Percentiles rank a stretch among this genome's conserved stretches.
Evolutionary conservation across 2,797 vertebrate genomes (phyloP).

Genomic region (Rhinogobio ventralis): DNA sequence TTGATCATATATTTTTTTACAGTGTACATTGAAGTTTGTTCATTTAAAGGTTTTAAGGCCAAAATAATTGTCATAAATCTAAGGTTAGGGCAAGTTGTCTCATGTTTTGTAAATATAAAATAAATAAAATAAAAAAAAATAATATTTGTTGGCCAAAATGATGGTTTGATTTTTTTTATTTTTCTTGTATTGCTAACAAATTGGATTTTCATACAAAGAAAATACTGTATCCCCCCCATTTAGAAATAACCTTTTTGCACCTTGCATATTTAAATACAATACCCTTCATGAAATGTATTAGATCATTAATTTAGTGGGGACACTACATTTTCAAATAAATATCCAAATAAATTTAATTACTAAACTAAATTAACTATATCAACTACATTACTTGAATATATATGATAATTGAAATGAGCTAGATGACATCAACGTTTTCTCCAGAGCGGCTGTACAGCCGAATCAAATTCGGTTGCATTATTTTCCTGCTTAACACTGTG

Average conservation of each 20-base stretch:
- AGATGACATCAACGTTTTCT: too few relatives aligned
- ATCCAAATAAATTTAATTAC: too few relatives aligned
- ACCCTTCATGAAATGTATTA: not conserved
- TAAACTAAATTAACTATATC: too few relatives aligned
- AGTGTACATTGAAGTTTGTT: not conserved
- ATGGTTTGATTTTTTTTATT: not conserved
- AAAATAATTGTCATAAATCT: not conserved
- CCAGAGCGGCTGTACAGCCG: too few relatives aligned
- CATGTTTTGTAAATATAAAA: not conserved
- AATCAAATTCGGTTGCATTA: too few relatives aligned
- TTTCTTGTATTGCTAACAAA: not conserved
- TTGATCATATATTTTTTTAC: too few relatives aligned
- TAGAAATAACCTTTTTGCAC: not conserved
- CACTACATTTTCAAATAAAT: too few relatives aligned
- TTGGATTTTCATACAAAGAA: not conserved
- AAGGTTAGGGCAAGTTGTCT: not conserved
- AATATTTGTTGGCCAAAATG: not conserved
- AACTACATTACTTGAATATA: too few relatives aligned
- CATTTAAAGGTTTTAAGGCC: not conserved
- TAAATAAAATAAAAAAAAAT: too few relatives aligned
- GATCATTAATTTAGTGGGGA: too few relatives aligned
- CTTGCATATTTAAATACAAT: not conserved
- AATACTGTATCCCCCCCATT: not conserved
- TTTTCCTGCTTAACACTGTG: too few relatives aligned
- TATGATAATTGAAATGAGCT: too few relatives aligned